Percentiles rank a stretch among this genome's conserved stretches.
Evolutionary conservation across 2,113 vertebrate species (phyloP).

Genomic region (Lagopus muta): DNA sequence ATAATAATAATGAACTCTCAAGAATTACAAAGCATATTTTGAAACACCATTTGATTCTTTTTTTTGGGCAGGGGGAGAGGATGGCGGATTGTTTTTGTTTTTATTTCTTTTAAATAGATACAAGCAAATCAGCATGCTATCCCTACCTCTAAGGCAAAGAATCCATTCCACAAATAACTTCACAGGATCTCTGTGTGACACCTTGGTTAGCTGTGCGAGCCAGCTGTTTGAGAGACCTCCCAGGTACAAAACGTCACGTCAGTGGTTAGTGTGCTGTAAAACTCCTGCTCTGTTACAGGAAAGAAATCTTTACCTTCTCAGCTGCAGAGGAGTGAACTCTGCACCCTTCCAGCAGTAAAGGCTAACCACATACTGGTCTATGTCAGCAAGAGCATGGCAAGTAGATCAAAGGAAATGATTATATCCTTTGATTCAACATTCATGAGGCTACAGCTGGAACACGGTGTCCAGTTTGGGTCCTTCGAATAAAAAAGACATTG

Average conservation of each 20-base stretch:
- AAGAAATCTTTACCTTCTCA: constrained; percentile 12
- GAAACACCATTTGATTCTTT: not conserved
- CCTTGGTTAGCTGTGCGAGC: not conserved
- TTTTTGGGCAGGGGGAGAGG: not conserved
- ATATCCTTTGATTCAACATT: constrained; percentile 11
- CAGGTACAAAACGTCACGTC: not conserved
- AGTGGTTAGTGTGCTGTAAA: not conserved
- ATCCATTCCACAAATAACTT: not conserved
- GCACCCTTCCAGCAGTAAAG: not conserved
- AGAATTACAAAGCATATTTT: not conserved
- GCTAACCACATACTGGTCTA: not conserved
- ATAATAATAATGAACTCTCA: not conserved
- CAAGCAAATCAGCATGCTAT: not conserved
- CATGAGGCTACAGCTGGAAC: not conserved
- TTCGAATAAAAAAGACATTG: not conserved
- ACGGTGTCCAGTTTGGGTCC: not conserved
- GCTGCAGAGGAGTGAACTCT: constrained; percentile 3
- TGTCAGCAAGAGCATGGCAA: not conserved
- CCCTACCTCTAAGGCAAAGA: not conserved
- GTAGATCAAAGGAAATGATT: not conserved
- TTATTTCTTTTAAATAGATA: not conserved
- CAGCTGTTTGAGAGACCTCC: constrained; percentile 1
- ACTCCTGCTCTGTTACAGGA: not conserved
- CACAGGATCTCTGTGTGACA: not conserved
- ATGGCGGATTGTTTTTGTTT: not conserved